A percentile compares a stretch with the other conserved stretches of the same genome.
Evolutionary conservation across 2,797 vertebrate species (phyloP).

Genomic region (Danionella dracula): DNA sequence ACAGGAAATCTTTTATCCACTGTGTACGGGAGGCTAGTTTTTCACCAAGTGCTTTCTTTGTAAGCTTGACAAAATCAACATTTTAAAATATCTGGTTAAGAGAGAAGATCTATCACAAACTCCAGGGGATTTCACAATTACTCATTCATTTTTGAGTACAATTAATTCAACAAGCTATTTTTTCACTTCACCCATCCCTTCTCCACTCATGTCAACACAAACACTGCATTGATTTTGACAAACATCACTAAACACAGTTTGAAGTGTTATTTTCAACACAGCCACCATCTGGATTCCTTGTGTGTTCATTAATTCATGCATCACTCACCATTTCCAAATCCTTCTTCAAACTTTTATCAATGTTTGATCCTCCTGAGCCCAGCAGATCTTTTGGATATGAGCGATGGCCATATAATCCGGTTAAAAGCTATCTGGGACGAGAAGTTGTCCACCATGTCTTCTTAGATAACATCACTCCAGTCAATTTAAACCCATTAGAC

Average conservation of each 20-base stretch:
- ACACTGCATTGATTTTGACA: background rate
- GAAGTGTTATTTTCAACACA: conserved; percentile 4
- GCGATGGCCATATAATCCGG: conserved; percentile 18
- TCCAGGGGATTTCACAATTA: too few relatives aligned
- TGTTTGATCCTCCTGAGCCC: background rate
- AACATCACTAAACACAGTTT: background rate
- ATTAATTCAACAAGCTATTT: background rate
- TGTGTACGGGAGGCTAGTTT: too few relatives aligned
- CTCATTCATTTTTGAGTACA: too few relatives aligned
- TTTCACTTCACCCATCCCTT: background rate
- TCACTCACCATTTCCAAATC: background rate
- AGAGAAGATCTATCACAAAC: too few relatives aligned
- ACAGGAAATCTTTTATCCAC: too few relatives aligned
- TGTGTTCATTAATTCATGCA: conserved; percentile 6
- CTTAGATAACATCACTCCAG: conserved; percentile 53
- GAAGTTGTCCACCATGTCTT: conserved; percentile 54
- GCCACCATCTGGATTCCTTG: background rate
- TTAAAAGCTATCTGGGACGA: conserved; percentile 41
- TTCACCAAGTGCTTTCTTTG: too few relatives aligned
- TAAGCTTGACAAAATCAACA: too few relatives aligned
- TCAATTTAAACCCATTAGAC: conserved; percentile 50
- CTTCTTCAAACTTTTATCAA: background rate
- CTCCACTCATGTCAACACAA: background rate
- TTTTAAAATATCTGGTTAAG: too few relatives aligned
- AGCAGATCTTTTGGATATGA: conserved; percentile 16